These are phyloP conservation scores for Pristionchus arcanus DNA, from an alignment of 2,888 invertebrate genomes.

Conservation along the genomic window DNA sequence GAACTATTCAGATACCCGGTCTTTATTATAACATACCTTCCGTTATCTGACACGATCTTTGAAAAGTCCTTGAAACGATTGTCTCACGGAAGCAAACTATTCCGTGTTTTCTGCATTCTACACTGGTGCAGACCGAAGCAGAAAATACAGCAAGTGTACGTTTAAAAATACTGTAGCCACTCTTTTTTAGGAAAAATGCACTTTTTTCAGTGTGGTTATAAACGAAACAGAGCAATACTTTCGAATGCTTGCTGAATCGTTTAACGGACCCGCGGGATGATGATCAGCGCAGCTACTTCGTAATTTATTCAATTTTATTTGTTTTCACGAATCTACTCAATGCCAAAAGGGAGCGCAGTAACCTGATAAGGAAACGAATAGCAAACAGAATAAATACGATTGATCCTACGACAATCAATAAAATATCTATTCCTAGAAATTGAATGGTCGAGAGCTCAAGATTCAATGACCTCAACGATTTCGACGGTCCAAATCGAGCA, in stretches of 20 bases:
- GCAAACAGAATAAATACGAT: background rate
- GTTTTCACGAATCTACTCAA: no score
- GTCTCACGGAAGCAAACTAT: background rate
- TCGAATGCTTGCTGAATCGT: background rate
- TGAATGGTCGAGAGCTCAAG: background rate
- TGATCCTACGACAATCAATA: background rate
- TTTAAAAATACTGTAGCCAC: no score
- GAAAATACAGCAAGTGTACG: background rate
- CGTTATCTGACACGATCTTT: background rate
- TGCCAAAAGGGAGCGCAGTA: no score
- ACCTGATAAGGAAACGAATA: no score
- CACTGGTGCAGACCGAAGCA: background rate
- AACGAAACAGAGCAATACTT: background rate
- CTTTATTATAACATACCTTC: background rate
- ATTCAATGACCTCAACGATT: background rate
- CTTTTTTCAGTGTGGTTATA: background rate
- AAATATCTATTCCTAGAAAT: background rate
- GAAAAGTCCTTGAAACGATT: background rate
- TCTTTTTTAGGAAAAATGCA: no score
- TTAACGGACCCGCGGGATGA: no score
- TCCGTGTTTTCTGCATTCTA: background rate
- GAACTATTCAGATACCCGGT: background rate
- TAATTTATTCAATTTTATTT: no score
- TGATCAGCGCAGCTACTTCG: no score
- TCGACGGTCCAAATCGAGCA: conserved; percentile 8